Evolutionary conservation across 2,888 invertebrate genomes (phyloP).

Genomic region (Lepidochitona cinerea): DNA sequence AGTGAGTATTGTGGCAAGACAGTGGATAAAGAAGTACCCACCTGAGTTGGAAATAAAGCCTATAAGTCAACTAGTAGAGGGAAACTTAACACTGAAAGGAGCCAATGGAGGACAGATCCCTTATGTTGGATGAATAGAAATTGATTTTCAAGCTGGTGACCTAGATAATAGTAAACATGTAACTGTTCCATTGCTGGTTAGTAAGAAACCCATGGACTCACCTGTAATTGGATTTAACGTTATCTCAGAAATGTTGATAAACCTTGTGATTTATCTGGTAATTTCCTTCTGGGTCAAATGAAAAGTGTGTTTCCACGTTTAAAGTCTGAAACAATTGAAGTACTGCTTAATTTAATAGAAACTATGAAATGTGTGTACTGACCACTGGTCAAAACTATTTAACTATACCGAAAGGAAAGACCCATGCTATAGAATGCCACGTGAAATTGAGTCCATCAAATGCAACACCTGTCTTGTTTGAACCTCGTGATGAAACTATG

Average conservation of each 20-base stretch:
- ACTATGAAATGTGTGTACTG: too few species aligned
- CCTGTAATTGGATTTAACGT: not conserved
- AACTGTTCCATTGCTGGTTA: conserved; percentile 1
- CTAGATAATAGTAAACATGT: not conserved
- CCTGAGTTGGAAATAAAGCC: not conserved
- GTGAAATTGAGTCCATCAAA: too few species aligned
- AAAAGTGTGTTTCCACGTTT: not conserved
- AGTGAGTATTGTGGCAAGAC: not conserved
- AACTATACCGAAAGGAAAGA: too few species aligned
- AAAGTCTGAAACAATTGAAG: not conserved
- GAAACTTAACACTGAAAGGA: not conserved
- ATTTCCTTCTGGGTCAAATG: conserved; percentile 7
- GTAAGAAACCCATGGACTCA: not conserved
- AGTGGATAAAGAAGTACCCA: not conserved
- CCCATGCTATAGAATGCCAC: not conserved
- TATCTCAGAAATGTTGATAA: not conserved
- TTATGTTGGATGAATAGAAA: not conserved
- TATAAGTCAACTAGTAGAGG: not conserved
- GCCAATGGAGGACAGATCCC: not conserved
- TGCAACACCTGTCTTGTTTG: not conserved
- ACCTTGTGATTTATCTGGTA: not conserved
- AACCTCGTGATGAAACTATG: not conserved
- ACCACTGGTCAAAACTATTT: too few species aligned
- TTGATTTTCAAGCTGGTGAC: not conserved
- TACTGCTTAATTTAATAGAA: too few species aligned